These are phyloP conservation scores for Ovis canadensis DNA, from an alignment of 2,113 vertebrate genomes.

Conservation along the genomic window DNA sequence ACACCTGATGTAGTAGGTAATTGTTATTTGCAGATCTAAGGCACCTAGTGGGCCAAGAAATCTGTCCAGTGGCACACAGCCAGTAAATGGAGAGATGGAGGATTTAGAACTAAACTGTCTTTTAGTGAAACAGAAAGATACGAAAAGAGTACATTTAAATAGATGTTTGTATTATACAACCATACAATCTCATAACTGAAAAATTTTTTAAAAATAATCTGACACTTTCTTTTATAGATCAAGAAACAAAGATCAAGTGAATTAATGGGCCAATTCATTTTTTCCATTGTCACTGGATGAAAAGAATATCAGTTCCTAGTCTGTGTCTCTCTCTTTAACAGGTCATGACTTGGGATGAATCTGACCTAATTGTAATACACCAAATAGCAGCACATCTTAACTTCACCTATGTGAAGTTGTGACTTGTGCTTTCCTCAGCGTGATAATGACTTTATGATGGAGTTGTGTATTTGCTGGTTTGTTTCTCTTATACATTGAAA, in stretches of 20 bases:
- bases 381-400: background rate
- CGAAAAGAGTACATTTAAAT: background rate
- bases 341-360: background rate
- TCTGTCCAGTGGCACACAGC: background rate
- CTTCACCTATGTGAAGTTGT: rapidly evolving
- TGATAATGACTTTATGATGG: background rate
- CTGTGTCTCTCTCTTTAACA: background rate
- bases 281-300: background rate
- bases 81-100: background rate
- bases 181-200: background rate
- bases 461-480: background rate
- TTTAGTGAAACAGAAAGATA: background rate
- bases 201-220: background rate
- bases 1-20: background rate
- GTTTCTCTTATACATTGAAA: background rate
- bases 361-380: background rate
- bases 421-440: background rate
- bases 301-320: background rate
- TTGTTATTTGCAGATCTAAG: background rate
- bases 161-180: background rate
- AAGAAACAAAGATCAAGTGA: background rate
- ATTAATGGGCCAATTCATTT: background rate
- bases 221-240: background rate
- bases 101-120: background rate
- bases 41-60: background rate